Percentiles rank a stretch among this genome's conserved stretches.
Conservation (phyloP, 2,888 invertebrate genomes). For the Trichopria drosophilae region DNA sequence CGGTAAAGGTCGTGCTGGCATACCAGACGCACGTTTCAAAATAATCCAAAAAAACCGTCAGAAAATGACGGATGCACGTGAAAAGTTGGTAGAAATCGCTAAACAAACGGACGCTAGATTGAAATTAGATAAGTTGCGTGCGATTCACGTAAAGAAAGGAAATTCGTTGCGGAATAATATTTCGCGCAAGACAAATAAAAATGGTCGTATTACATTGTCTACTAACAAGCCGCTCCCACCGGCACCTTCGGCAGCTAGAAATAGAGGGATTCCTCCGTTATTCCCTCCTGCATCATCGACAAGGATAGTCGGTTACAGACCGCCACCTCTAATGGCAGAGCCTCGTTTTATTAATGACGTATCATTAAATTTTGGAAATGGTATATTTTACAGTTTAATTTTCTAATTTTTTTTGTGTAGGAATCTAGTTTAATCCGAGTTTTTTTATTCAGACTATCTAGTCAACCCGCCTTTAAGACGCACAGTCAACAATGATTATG, state of each 20-base stretch:
- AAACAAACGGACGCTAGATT: conserved; percentile 75
- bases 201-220: conserved; percentile 62
- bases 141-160: conserved; percentile 51
- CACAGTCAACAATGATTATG: conserved; percentile 55
- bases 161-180: conserved; percentile 58
- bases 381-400: conserved; percentile 37
- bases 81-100: conserved; percentile 75
- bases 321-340: conserved; percentile 40
- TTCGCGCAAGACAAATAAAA: conserved; percentile 61
- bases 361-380: conserved; percentile 46
- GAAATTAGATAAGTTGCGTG: conserved; percentile 69
- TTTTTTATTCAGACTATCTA: conserved; percentile 44
- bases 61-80: conserved; percentile 78
- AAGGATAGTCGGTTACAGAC: conserved; percentile 45
- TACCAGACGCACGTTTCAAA: conserved; percentile 77
- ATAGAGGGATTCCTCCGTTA: conserved; percentile 28
- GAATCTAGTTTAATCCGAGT: background rate
- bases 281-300: conserved; percentile 37
- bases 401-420: conserved; percentile 1
- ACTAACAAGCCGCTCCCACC: conserved; percentile 46
- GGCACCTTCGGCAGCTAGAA: conserved; percentile 23
- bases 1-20: conserved; percentile 43
- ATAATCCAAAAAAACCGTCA: conserved; percentile 78
- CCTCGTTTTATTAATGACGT: conserved; percentile 47
- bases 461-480: conserved; percentile 50